phyloP scores from a whole-genome alignment of 2,113 vertebrate genomes.

The Phalacrocorax carbo region DNA sequence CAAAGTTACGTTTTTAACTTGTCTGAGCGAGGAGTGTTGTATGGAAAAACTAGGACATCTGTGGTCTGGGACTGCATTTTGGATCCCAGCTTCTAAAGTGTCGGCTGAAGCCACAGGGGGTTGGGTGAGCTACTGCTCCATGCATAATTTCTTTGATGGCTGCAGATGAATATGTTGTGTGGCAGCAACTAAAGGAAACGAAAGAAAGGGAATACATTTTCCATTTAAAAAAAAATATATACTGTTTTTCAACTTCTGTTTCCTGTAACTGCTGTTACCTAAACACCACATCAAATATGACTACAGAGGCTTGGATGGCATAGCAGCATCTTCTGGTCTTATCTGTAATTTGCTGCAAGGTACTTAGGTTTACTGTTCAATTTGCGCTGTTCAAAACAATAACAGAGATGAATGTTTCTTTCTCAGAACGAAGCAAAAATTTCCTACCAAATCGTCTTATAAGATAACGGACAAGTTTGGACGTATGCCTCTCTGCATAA shows the following conservation, averaged over 20 bases:
- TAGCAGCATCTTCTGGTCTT: background rate
- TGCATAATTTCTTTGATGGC: slow-evolving; percentile 60
- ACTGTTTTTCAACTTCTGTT: slow-evolving; percentile 10
- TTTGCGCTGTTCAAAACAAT: background rate
- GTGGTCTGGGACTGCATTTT: background rate
- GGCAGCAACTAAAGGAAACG: slow-evolving; percentile 48
- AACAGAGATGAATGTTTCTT: background rate
- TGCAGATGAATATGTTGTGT: slow-evolving; percentile 37
- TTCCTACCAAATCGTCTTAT: background rate
- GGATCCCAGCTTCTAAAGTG: background rate
- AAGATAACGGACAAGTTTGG: background rate
- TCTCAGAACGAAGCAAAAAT: background rate
- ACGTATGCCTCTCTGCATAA: background rate
- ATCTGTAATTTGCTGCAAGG: background rate
- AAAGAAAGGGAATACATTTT: slow-evolving; percentile 35
- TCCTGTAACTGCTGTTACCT: slow-evolving; percentile 23
- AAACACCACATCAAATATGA: slow-evolving; percentile 16
- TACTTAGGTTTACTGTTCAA: background rate
- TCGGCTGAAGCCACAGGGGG: slow-evolving; percentile 12
- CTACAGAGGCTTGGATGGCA: slow-evolving; percentile 8
- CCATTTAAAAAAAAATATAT: background rate
- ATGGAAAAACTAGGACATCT: slow-evolving; percentile 1
- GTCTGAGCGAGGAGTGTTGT: background rate
- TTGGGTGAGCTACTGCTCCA: slow-evolving; percentile 47
- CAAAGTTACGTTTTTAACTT: slow-evolving; percentile 10